These are phyloP conservation scores for Dasyornis broadbenti DNA, from an alignment of 2,113 vertebrate genomes.

Conservation along the genomic window DNA sequence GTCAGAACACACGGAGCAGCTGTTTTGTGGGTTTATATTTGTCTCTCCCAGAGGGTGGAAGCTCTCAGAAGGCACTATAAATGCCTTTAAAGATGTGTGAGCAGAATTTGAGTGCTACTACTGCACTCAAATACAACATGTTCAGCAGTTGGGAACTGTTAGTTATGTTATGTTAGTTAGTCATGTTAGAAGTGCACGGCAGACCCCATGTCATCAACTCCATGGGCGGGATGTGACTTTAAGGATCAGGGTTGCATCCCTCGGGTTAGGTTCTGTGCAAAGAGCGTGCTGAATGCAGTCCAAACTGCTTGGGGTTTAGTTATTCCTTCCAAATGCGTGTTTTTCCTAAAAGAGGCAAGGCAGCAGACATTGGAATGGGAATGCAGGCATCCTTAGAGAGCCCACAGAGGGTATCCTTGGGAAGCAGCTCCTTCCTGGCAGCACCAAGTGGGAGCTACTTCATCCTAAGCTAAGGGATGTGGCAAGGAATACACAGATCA, in stretches of 20 bases:
- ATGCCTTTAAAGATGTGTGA: not conserved
- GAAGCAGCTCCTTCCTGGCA: not conserved
- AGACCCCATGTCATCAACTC: rapidly evolving
- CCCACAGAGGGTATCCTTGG: not conserved
- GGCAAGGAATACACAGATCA: not conserved
- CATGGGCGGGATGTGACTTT: rapidly evolving
- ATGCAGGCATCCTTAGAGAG: rapidly evolving
- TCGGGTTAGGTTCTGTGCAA: rapidly evolving
- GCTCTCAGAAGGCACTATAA: not conserved
- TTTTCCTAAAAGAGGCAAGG: not conserved
- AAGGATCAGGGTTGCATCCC: not conserved
- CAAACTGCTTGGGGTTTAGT: not conserved
- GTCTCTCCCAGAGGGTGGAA: not conserved
- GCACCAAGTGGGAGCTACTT: not conserved
- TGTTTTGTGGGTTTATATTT: not conserved
- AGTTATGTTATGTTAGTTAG: too few species aligned
- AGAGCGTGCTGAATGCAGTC: rapidly evolving
- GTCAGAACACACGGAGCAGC: not conserved
- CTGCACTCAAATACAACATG: not conserved
- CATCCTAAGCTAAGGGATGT: not conserved
- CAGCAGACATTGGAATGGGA: not conserved
- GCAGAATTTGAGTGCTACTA: not conserved
- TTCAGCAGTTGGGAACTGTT: not conserved
- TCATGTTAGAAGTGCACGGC: not conserved
- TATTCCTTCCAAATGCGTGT: not conserved